Evolutionary conservation across 2,797 vertebrate genomes (phyloP).

Genomic region (Chaetodon trifasciatus): DNA sequence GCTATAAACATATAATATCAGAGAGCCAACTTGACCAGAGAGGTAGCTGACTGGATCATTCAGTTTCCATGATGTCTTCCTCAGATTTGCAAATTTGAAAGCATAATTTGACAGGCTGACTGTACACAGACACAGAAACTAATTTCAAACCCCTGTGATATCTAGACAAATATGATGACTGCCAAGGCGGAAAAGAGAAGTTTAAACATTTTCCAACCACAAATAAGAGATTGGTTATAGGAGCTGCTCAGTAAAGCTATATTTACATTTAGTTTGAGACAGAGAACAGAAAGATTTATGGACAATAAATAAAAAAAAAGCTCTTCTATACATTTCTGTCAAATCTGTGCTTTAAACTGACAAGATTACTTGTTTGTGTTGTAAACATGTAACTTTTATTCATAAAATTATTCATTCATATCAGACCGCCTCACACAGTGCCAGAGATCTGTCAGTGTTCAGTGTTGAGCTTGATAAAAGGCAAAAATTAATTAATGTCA

Average conservation of each 20-base stretch:
- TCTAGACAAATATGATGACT: conserved; percentile 11
- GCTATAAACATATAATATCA: neutral
- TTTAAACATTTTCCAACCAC: conserved; percentile 11
- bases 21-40: conserved; percentile 4
- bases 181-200: neutral
- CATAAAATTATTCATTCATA: conserved; percentile 25
- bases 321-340: neutral
- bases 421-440: conserved; percentile 13
- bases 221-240: neutral
- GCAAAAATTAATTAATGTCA: conserved; percentile 59
- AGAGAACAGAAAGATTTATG: neutral
- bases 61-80: conserved; percentile 3
- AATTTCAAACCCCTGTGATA: neutral
- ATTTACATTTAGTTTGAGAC: neutral
- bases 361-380: conserved; percentile 12
- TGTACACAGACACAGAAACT: neutral
- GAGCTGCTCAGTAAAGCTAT: neutral
- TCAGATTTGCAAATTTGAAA: conserved; percentile 1
- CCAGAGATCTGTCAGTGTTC: conserved; percentile 46
- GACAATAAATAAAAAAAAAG: neutral
- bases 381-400: conserved; percentile 47
- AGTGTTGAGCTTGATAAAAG: conserved; percentile 46
- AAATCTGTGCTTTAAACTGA: conserved; percentile 19
- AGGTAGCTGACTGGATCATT: conserved; percentile 18
- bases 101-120: conserved; percentile 7